Evolutionary conservation across 2,888 invertebrate species (phyloP).

Genomic region (Dermolepida albohirtum): DNA sequence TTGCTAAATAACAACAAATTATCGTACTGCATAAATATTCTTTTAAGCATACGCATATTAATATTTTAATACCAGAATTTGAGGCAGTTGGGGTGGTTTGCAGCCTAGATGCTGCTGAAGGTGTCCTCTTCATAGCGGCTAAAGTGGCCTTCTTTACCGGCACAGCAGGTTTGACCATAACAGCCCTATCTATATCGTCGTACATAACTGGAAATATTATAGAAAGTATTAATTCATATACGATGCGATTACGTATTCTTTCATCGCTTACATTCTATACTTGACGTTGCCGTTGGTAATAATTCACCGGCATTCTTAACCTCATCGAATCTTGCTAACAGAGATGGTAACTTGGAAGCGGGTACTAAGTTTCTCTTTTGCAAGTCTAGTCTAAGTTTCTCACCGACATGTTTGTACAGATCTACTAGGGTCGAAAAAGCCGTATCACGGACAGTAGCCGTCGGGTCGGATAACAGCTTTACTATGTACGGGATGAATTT

Average conservation of each 20-base stretch:
- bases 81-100: slow-evolving; percentile 49
- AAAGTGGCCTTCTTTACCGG: slow-evolving; percentile 62
- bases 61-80: slow-evolving; percentile 39
- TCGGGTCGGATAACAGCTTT: slow-evolving; percentile 87
- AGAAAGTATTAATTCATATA: neutral
- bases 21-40: too few species aligned
- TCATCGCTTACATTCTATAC: slow-evolving; percentile 57
- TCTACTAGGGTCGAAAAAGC: slow-evolving; percentile 88
- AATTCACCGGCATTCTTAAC: slow-evolving; percentile 82
- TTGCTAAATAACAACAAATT: too few species aligned
- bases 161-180: slow-evolving; percentile 61
- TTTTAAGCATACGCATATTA: slow-evolving; percentile 9
- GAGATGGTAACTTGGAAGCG: slow-evolving; percentile 74
- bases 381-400: slow-evolving; percentile 84
- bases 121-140: slow-evolving; percentile 63
- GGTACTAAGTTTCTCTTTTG: slow-evolving; percentile 84
- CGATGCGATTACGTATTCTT: neutral
- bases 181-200: slow-evolving; percentile 65
- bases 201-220: slow-evolving; percentile 40
- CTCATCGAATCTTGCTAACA: slow-evolving; percentile 90
- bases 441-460: slow-evolving; percentile 86
- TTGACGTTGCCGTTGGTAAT: slow-evolving; percentile 75
- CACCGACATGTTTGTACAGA: slow-evolving; percentile 93
- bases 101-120: slow-evolving; percentile 58
- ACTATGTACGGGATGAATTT: slow-evolving; percentile 86